Conservation (phyloP, 2,797 vertebrate species). For the Spea hammondii region DNA sequence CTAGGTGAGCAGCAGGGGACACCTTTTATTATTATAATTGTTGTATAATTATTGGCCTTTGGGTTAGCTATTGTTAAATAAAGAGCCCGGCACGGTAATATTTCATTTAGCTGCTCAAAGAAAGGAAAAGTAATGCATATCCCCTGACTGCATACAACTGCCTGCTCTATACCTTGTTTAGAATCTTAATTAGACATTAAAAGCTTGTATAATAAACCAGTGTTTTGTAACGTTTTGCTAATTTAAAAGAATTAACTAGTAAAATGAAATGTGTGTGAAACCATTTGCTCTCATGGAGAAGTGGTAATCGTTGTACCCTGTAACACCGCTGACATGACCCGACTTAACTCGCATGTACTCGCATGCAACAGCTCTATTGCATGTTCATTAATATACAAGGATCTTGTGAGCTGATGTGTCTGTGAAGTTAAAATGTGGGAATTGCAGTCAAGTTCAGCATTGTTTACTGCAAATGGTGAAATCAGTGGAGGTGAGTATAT, state of each 20-base stretch:
- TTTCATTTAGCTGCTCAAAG: constrained; percentile 71
- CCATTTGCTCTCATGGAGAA: background rate
- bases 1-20: constrained; percentile 73
- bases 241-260: too few species aligned
- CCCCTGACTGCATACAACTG: constrained; percentile 61
- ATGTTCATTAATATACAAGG: too few species aligned
- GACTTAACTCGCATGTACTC: too few species aligned
- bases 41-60: constrained; percentile 77
- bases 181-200: constrained; percentile 14
- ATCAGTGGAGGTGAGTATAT: too few species aligned
- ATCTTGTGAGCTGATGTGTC: too few species aligned
- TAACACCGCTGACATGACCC: too few species aligned
- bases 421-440: too few species aligned
- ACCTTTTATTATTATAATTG: constrained; percentile 78
- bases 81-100: constrained; percentile 74
- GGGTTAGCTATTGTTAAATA: constrained; percentile 77
- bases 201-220: background rate
- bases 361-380: too few species aligned
- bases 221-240: background rate
- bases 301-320: background rate
- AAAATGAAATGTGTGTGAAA: too few species aligned
- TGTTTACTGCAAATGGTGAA: too few species aligned
- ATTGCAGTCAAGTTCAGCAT: too few species aligned
- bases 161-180: background rate
- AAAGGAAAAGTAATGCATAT: constrained; percentile 70